Base-by-base conservation (phyloP, 2,113 vertebrate genomes). In the Rousettus leschenaultii region DNA sequence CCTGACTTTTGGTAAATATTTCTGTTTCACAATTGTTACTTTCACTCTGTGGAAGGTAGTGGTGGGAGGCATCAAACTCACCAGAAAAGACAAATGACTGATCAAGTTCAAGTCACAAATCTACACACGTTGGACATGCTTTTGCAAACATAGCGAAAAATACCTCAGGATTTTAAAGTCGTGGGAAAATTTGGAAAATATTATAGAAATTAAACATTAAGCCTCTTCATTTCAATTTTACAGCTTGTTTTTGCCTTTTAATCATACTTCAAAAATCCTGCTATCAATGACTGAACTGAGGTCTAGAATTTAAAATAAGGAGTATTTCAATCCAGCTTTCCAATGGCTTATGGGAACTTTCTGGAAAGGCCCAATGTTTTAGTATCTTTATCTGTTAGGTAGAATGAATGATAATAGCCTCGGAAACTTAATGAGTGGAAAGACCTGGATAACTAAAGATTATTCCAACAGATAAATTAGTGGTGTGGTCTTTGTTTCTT, bases 331-430 rank as follows among this genome's bases (percentile, higher is more conserved):
- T 79, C 28, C 28, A 86, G 55, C 35, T 87, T 96, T 94, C 92
- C 45, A 94, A 61, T 75, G 84, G 63, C 57, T 94, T 78, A 3
- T 82, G 55, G 71, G 88, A 40, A 55, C 57, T 82, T 78, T 94
- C 68, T 95, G 68, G 87, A 97, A 96, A 96, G 53, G 73, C 9
- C 53, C 53, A 66, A 84, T 22, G 59, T 71, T 95, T 84, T 38
- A 51, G n/a, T 87, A 63, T 79, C 87, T 35, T 89, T 95, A 89
- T 75, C 53, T 92, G 14, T 93, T 77, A 86, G 73, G 79, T 89
- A 86, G 40, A 97, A 96, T 80, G 68, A 92, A 86, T 73, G 80
- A 89, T 73, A 96, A 88, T 84, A 75, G 92, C 43, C 89, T 85
- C 86, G 84, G 89, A 93, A 91, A 86, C 18, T 45, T 91, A 83